These are phyloP conservation scores for Drosophila funebris DNA, from an alignment of 1,140 invertebrate genomes.

Conservation along the genomic window DNA sequence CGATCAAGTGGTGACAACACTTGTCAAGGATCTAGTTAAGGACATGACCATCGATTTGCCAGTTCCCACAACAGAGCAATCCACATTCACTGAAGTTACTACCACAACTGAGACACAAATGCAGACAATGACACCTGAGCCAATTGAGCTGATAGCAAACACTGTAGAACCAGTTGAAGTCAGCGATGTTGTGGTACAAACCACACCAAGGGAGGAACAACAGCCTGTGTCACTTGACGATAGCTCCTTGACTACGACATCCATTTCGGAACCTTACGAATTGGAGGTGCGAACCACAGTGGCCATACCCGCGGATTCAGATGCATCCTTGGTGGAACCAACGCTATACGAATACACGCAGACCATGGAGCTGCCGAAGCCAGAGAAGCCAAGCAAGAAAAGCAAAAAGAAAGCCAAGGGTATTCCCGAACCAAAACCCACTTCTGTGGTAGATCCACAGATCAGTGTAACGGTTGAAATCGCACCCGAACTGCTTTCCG, in stretches of 20 bases:
- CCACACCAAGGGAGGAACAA: conserved; percentile 75
- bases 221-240: conserved; percentile 62
- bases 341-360: conserved; percentile 75
- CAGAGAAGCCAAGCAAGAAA: conserved; percentile 54
- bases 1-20: conserved; percentile 57
- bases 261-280: conserved; percentile 86
- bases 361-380: conserved; percentile 73
- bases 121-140: conserved; percentile 83
- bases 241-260: conserved; percentile 77
- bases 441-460: conserved; percentile 45
- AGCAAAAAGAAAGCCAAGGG: conserved; percentile 36
- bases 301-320: conserved; percentile 85
- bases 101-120: conserved; percentile 83
- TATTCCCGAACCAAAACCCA: background rate
- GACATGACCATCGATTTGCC: conserved; percentile 79
- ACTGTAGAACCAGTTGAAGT: conserved; percentile 61
- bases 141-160: conserved; percentile 42
- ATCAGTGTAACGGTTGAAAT: conserved; percentile 78
- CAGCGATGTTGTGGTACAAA: conserved; percentile 84
- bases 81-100: conserved; percentile 59
- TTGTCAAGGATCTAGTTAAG: conserved; percentile 82
- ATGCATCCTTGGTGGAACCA: conserved; percentile 65
- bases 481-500: conserved; percentile 50
- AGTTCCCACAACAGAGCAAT: conserved; percentile 65
- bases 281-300: conserved; percentile 87